Evolutionary conservation across 2,113 vertebrate genomes (phyloP).

Genomic region (Seriola quinqueradiata): DNA sequence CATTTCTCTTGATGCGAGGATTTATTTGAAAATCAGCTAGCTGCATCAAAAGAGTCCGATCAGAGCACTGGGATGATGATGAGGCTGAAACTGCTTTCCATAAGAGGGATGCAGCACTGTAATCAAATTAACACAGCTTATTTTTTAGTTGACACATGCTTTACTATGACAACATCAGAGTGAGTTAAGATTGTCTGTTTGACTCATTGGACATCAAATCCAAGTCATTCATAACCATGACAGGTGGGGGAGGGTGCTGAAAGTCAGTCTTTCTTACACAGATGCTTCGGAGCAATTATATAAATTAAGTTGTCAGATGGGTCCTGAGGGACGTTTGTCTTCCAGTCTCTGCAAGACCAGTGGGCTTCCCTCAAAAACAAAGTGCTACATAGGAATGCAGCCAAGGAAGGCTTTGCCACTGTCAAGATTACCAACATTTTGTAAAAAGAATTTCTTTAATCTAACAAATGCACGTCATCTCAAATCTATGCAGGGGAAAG

Average conservation of each 20-base stretch:
- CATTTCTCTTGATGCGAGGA: conserved; percentile 3
- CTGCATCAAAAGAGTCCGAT: conserved; percentile 20
- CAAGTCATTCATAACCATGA: conserved; percentile 71
- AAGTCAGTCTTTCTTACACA: conserved; percentile 75
- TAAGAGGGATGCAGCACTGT: conserved; percentile 5
- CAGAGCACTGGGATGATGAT: neutral
- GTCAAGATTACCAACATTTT: conserved; percentile 57
- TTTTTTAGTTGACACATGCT: conserved; percentile 37
- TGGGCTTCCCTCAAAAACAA: conserved; percentile 53
- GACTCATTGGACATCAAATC: conserved; percentile 75
- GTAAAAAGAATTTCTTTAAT: conserved; percentile 63
- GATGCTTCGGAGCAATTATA: conserved; percentile 80
- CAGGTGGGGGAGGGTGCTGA: conserved; percentile 58
- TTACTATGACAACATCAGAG: conserved; percentile 33
- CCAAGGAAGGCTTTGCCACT: conserved; percentile 30
- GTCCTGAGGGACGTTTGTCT: conserved; percentile 75
- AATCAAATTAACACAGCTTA: conserved; percentile 45
- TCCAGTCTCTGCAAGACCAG: conserved; percentile 63
- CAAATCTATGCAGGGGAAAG: conserved; percentile 32
- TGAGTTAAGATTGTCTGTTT: conserved; percentile 54
- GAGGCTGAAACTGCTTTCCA: neutral
- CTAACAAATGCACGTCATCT: conserved; percentile 63
- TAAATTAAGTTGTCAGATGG: conserved; percentile 83
- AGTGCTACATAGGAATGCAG: conserved; percentile 27
- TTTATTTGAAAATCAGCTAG: conserved; percentile 11